These are phyloP conservation scores for Platysternon megacephalum DNA, from an alignment of 2,113 vertebrate species.

Conservation along the genomic window DNA sequence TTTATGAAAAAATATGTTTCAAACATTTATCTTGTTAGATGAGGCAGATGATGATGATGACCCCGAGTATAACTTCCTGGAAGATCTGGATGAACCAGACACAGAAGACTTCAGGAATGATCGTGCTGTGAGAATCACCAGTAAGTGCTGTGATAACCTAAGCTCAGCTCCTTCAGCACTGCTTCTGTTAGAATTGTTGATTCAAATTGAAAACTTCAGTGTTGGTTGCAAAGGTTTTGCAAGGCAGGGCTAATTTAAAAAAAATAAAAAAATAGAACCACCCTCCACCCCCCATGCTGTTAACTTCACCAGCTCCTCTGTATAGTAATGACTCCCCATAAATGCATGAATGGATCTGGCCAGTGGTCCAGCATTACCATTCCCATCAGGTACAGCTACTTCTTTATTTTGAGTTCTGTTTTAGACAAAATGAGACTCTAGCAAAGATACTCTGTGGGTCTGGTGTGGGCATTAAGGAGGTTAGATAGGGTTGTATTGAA, in stretches of 20 bases:
- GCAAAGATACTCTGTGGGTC: background rate
- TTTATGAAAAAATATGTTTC: background rate
- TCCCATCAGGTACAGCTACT: background rate
- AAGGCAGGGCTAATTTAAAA: background rate
- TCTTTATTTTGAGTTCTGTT: no score
- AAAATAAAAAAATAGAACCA: background rate
- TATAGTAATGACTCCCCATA: background rate
- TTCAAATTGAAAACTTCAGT: background rate
- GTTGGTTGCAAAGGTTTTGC: background rate
- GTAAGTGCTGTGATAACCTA: constrained; percentile 78
- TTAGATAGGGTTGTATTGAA: background rate
- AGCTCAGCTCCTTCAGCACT: background rate
- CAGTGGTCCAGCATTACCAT: background rate
- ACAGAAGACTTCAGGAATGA: constrained; percentile 96
- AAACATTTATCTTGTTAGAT: constrained; percentile 74
- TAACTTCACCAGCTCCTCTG: background rate
- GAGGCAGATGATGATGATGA: constrained; percentile 95
- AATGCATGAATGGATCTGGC: rapidly evolving
- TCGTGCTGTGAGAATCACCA: constrained; percentile 93
- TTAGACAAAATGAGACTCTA: background rate
- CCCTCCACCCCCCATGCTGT: rapidly evolving
- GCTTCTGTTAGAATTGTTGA: background rate
- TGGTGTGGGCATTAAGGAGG: background rate
- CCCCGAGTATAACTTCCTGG: constrained; percentile 95
- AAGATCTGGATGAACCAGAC: constrained; percentile 93